phyloP scores from a whole-genome alignment of 2,113 vertebrate genomes.

The Hylia prasina region DNA sequence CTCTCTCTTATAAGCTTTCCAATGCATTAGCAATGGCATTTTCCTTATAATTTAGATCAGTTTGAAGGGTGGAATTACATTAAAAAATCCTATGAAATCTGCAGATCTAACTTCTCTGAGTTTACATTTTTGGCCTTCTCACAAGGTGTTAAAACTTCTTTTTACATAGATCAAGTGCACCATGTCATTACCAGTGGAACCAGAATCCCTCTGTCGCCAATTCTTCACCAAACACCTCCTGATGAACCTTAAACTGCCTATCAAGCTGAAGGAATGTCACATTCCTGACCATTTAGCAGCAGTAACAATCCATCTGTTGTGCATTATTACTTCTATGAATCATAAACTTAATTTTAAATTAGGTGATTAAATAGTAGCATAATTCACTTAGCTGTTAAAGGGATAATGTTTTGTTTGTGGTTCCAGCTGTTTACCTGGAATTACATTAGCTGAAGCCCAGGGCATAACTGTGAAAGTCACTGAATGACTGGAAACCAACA shows the following conservation, averaged over 20 bases:
- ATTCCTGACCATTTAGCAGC: background rate
- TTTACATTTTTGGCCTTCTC: background rate
- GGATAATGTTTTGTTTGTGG: background rate
- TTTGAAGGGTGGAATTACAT: background rate
- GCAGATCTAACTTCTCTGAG: background rate
- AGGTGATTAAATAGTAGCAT: slow-evolving; percentile 1
- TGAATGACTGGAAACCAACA: background rate
- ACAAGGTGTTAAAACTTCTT: background rate
- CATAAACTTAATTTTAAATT: slow-evolving; percentile 18
- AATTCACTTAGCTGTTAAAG: slow-evolving; percentile 3
- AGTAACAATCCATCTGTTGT: slow-evolving; percentile 14
- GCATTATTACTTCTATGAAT: slow-evolving; percentile 15
- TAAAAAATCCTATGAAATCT: background rate
- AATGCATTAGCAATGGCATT: background rate
- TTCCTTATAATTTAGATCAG: background rate
- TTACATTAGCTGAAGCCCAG: background rate
- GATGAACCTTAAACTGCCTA: background rate
- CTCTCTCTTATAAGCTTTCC: background rate
- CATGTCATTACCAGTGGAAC: background rate
- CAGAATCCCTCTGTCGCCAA: background rate
- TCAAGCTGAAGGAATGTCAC: background rate
- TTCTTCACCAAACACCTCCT: background rate
- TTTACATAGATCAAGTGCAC: background rate
- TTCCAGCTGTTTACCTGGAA: slow-evolving; percentile 24
- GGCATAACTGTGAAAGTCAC: background rate